Percentiles rank a stretch among this genome's conserved stretches.
Conservation (phyloP, 2,888 invertebrate species). For the Thumatha senex region DNA sequence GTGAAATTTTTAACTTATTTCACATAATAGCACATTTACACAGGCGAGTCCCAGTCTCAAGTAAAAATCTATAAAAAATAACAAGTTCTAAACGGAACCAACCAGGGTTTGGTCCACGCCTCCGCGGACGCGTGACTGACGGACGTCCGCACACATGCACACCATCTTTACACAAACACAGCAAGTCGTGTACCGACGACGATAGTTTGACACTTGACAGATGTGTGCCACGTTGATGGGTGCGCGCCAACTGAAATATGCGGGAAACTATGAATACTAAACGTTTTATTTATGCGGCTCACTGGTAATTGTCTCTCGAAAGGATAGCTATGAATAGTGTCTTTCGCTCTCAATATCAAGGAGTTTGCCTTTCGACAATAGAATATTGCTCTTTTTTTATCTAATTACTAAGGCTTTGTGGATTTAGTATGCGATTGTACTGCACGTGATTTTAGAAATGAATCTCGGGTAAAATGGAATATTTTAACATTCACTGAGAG, state of each 20-base stretch:
- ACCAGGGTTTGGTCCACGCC: constrained; percentile 49
- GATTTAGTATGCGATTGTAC: too few species aligned
- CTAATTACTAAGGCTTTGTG: too few species aligned
- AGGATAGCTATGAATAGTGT: background rate
- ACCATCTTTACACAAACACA: constrained; percentile 25
- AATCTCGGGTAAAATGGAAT: too few species aligned
- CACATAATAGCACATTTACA: too few species aligned
- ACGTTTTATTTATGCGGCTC: constrained; percentile 33
- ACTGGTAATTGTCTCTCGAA: constrained; percentile 29
- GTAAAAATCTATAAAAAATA: background rate
- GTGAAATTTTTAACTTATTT: too few species aligned
- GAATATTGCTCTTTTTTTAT: too few species aligned
- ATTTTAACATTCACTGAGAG: too few species aligned
- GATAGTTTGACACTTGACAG: constrained; percentile 39
- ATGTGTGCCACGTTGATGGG: constrained; percentile 37
- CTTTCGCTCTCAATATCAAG: too few species aligned
- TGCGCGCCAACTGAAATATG: constrained; percentile 32
- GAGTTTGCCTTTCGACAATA: too few species aligned
- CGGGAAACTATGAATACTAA: constrained; percentile 37
- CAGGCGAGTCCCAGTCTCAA: too few species aligned
- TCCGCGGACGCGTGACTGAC: constrained; percentile 67
- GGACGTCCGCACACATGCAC: constrained; percentile 54
- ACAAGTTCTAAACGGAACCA: constrained; percentile 32
- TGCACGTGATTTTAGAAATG: too few species aligned
- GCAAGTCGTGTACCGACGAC: constrained; percentile 11